Base-by-base conservation (phyloP, 2,888 invertebrate species). In the Pyralis farinalis region DNA sequence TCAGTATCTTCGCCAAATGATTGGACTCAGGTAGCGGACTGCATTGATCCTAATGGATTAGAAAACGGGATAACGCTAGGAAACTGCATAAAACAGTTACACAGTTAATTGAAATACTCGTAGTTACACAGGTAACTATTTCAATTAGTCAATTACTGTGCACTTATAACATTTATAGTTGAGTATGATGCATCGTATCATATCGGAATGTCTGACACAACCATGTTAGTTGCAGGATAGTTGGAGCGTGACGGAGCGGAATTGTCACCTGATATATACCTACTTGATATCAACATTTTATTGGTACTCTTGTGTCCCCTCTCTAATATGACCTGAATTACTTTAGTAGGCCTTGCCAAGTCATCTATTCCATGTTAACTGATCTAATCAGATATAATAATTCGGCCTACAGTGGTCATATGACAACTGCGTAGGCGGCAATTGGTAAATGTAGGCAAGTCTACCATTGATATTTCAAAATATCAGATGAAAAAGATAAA, bases 251-350 rank as follows among this genome's bases (percentile, higher is more conserved):
- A 73, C 75, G 63, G 43, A 43, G 43, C 46, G 46, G 44, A 56
- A 53, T 54, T 58, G 74, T 63, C 67, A 78, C 54, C 53, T 56
- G 70, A 78, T 49, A 57, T 44, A 20, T 32, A 40, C 37, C n/a
- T 16, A 16, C 16, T 4, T 55, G 60, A 47, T 43, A 25, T 30
- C 6, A 21, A 37, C 28, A 16, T 16, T 37, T 12, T 32, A n/a
- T 51, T 49, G 58, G 58, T 47, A 75, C 66, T 74, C 74, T 78
- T 76, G 74, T 44, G 12, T 58, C 63, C 16, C 71, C 72, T 71
- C 70, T 75, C 72, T 63, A 70, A 59, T 54, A 41, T 52, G 58
- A 46, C 54, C 59, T 59, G 52, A 56, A 58, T 61, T 55, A 55
- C 50, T 50, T 49, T 39, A 46, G 49, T 52, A 7, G 20, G 37